These are phyloP conservation scores for Erethizon dorsatum DNA, from an alignment of 2,797 vertebrate genomes.

Conservation along the genomic window DNA sequence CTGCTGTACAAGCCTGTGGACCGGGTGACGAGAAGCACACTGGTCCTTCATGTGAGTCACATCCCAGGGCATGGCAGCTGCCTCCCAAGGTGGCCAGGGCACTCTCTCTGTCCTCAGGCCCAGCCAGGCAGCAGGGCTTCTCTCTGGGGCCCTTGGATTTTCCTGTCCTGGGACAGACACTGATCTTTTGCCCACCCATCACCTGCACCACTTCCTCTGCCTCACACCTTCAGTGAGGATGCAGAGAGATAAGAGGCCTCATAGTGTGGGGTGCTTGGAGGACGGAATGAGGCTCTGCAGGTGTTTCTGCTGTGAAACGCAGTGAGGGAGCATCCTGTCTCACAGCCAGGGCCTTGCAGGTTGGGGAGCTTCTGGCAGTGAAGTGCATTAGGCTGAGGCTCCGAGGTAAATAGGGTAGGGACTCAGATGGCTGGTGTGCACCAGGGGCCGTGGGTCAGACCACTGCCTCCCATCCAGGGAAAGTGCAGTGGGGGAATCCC, in stretches of 20 bases:
- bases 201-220: not conserved
- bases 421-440: not conserved
- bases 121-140: rapidly evolving
- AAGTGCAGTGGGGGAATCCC: rapidly evolving
- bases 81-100: not conserved
- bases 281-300: not conserved
- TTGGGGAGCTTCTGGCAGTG: not conserved
- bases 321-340: not conserved
- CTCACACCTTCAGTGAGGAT: not conserved
- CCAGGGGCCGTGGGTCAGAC: rapidly evolving
- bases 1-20: constrained; percentile 99
- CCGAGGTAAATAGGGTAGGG: not conserved
- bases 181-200: not conserved
- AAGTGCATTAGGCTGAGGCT: not conserved
- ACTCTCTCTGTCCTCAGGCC: not conserved
- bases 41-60: constrained; percentile 97
- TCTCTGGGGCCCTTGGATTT: not conserved
- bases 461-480: not conserved
- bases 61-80: not conserved
- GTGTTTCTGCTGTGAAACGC: no score
- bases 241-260: not conserved
- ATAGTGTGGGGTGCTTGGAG: rapidly evolving
- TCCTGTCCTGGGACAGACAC: not conserved
- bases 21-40: constrained; percentile 97
- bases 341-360: not conserved